These are phyloP conservation scores for Lerista edwardsae DNA, from an alignment of 2,797 vertebrate species.

Conservation along the genomic window DNA sequence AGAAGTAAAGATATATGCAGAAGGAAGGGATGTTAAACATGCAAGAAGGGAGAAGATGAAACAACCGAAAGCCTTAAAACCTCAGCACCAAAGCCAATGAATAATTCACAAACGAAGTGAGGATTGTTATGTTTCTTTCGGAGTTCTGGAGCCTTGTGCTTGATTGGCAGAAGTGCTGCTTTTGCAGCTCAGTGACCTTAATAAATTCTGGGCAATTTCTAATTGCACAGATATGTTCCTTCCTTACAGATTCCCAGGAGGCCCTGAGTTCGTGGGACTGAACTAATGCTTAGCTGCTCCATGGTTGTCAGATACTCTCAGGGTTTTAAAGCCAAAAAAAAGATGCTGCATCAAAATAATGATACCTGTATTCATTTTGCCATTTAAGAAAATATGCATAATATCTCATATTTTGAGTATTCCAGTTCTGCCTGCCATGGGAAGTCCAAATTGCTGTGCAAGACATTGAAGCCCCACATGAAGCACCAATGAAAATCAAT, in stretches of 20 bases:
- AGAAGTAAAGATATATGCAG: constrained; percentile 20
- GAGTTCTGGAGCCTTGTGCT: constrained; percentile 29
- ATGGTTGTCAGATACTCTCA: not conserved
- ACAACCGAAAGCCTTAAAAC: not conserved
- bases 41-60: not conserved
- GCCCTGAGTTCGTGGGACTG: not conserved
- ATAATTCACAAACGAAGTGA: constrained; percentile 41
- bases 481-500: not conserved
- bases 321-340: not conserved
- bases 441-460: not conserved
- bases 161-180: constrained; percentile 28
- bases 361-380: not conserved
- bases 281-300: not conserved
- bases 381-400: too few relatives aligned
- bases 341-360: not conserved
- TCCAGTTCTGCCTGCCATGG: not conserved
- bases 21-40: constrained; percentile 39
- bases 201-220: constrained; percentile 40
- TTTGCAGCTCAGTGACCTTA: constrained; percentile 48
- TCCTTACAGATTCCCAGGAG: not conserved
- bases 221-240: constrained; percentile 17
- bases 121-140: not conserved
- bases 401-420: not conserved
- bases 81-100: constrained; percentile 16
- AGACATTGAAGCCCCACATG: not conserved